Evolutionary conservation across 1,140 invertebrate species (phyloP).

Genomic region (Philopotamus ludificatus): DNA sequence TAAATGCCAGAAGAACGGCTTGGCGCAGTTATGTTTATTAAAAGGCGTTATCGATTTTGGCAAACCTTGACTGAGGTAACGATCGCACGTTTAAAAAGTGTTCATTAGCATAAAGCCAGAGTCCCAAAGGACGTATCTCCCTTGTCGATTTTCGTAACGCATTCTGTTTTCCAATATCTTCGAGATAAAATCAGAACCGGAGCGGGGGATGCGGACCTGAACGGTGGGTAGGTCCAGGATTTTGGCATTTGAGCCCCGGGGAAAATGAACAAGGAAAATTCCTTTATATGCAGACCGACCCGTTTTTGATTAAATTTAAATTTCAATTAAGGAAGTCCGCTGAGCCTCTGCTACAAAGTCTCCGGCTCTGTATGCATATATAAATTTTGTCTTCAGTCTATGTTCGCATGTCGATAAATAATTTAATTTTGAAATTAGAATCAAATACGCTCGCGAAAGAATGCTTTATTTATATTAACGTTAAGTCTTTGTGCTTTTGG

Average conservation of each 20-base stretch:
- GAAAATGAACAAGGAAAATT: constrained; percentile 30
- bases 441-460: no score
- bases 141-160: not conserved
- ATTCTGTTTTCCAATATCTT: constrained; percentile 36
- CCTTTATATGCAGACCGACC: constrained; percentile 3
- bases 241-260: not conserved
- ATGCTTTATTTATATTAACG: no score
- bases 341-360: constrained; percentile 5
- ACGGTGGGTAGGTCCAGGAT: not conserved
- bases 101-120: constrained; percentile 20
- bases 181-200: constrained; percentile 28
- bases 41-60: constrained; percentile 27
- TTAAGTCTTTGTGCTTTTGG: not conserved
- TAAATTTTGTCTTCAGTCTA: constrained; percentile 16
- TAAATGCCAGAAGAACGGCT: not conserved
- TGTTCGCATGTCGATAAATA: constrained; percentile 14
- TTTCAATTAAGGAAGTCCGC: constrained; percentile 34
- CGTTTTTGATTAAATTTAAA: constrained; percentile 33
- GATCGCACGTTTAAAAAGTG: constrained; percentile 24
- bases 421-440: constrained; percentile 16
- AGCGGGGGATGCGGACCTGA: not conserved
- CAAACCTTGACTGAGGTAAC: not conserved
- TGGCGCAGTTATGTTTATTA: constrained; percentile 10
- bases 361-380: constrained; percentile 3
- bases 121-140: not conserved